Base-by-base conservation (phyloP, 2,888 invertebrate genomes). In the Mamestra brassicae region DNA sequence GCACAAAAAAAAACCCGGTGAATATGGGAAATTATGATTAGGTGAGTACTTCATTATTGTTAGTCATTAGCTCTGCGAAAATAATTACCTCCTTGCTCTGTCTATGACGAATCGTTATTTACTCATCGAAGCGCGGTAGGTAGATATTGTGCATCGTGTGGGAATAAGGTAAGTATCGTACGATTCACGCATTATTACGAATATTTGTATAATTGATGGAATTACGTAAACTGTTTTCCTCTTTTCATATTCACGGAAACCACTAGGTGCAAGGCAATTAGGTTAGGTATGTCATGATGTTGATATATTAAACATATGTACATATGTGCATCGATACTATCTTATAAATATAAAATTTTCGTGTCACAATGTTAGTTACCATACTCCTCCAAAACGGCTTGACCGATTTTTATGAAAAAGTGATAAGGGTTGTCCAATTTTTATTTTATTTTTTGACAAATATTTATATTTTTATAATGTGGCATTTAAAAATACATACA, bases 1-100 rank as follows among this genome's bases (percentile, higher is more conserved):
- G 34, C 57, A 50, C 50, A 69, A 17, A 71, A 71, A 42, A 79
- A 75, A 84, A 81, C 71, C 67, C 84, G 81, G 50, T 1, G 26
- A 68, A 50, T 60, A 70, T 57, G 81, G 80, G 81, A 74, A 80
- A 65, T 81, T 74, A 61, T 62, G 74, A 74, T 74, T 81, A 26
- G 26, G 26, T 26, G 26, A 26, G 26, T 26, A 71, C 70, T 45
- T 84, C 71, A 80, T 69, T 66, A 70, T 84, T 63, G n/a, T 84
- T 84, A 80, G 81, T 81, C 74, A 84, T 69, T 62, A 26, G 57
- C 52, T 65, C 13, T 61, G 66, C 26, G 26, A 26, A 26, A 26
- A 26, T 26, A 26, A 26, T 26, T 26, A 26, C 26, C 26, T 26
- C 36, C 15, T 52, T 15, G 36, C 34, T 42, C 36, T 60, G 60